Evolutionary conservation across 2,888 invertebrate species (phyloP), one percentile per base, ranked within the genome.

Genomic region (Netelia inedita): DNA sequence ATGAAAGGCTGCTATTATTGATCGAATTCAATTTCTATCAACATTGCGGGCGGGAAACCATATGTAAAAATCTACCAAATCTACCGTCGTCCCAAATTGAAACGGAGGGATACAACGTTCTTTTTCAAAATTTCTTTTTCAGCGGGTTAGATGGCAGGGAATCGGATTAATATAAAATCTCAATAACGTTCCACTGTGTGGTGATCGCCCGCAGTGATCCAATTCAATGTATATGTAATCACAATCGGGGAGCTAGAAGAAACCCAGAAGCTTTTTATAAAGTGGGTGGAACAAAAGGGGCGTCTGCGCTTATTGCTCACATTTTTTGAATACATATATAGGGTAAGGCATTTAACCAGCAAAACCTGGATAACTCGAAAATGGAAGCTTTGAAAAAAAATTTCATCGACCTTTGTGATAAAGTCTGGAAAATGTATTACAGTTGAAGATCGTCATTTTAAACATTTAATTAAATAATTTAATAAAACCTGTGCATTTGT

Each of bases 241-340:
- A 78, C 59, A 79, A 41, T 28, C 19, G 19, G n/a, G 21, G 75
- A 9, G 28, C 55, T 35, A 50, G 43, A 43, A 81, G 50, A 74
- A 69, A 46, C 8, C 68, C 81, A 69, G 68, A 69, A 81, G 53
- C 69, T 55, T 41, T 59, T 35, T 50, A 74, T 53, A 66, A 69
- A 61, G 74, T 81, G 61, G 74, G 74, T 61, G 81, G 68, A 74
- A 68, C 68, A 41, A 46, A 61, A 46, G 57, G 74, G 81, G 41
- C 74, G 74, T 81, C 21, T 50, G 57, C 21, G 66, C 59, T 19
- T 55, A 16, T 46, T 53, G 16, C 46, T 46, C 46, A 43, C 41
- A 23, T 21, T 55, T 21, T 65, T 10, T 21, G 43, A 35, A 74
- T 50, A 28, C 41, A 46, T 43, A 23, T 73, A 19, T 19, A 14